Conservation (phyloP, 2,113 vertebrate genomes). For the Pelobates fuscus region DNA sequence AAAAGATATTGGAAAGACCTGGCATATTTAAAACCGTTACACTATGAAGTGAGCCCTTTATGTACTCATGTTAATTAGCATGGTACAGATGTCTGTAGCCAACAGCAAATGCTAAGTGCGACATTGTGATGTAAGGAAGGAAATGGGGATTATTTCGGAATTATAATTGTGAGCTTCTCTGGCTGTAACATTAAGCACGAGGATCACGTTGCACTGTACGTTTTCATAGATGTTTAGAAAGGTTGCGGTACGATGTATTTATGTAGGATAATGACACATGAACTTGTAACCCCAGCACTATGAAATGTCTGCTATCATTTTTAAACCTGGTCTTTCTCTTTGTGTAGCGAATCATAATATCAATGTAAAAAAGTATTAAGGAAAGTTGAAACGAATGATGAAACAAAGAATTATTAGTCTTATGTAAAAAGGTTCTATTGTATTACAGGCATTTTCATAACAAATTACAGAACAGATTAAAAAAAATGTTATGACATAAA, state of each 20-base stretch:
- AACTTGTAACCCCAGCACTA: not conserved
- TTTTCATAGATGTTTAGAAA: slow-evolving; percentile 5
- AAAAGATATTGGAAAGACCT: not conserved
- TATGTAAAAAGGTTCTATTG: too few species aligned
- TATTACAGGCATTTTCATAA: too few species aligned
- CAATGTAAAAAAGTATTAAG: too few species aligned
- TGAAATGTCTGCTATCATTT: too few species aligned
- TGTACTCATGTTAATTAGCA: not conserved
- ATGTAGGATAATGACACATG: slow-evolving; percentile 6
- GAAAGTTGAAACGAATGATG: too few species aligned
- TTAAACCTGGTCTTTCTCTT: too few species aligned
- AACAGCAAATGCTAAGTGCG: not conserved
- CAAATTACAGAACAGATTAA: too few species aligned
- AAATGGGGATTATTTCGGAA: not conserved
- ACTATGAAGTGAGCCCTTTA: not conserved
- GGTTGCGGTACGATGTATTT: not conserved
- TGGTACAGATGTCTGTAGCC: not conserved
- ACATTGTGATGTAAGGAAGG: slow-evolving; percentile 2
- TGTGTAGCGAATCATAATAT: too few species aligned
- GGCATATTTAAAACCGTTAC: not conserved
- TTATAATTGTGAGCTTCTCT: not conserved
- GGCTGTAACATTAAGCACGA: not conserved
- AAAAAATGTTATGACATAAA: too few species aligned
- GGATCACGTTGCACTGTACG: not conserved
- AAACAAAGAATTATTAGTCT: too few species aligned